These are phyloP conservation scores for Procavia capensis DNA, from an alignment of 2,113 vertebrate genomes.

Conservation along the genomic window DNA sequence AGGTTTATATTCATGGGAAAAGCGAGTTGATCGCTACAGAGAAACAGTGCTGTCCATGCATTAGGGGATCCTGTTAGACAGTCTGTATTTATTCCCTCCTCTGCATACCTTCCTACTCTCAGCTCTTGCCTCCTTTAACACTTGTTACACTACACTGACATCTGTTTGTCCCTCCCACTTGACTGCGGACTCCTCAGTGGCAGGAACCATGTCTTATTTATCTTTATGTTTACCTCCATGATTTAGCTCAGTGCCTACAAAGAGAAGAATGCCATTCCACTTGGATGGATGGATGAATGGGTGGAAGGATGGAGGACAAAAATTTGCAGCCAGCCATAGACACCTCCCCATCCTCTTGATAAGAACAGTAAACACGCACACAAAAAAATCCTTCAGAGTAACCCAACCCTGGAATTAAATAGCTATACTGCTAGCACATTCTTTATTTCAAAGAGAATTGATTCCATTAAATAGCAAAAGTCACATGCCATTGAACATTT, in stretches of 20 bases:
- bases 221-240: not conserved
- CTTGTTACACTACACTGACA: not conserved
- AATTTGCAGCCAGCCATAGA: not conserved
- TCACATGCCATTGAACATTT: not conserved
- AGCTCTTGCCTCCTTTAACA: not conserved
- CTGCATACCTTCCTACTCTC: not conserved
- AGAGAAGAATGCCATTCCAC: not conserved
- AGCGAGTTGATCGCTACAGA: not conserved
- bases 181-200: no score
- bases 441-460: not conserved
- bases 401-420: not conserved
- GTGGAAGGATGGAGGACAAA: not conserved
- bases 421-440: not conserved
- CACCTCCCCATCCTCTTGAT: not conserved
- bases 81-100: not conserved
- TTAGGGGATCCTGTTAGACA: not conserved
- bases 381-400: not conserved
- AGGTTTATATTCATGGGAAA: not conserved
- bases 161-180: not conserved
- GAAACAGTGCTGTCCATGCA: not conserved
- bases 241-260: conserved; percentile 7
- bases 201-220: no score
- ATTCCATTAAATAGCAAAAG: not conserved
- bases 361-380: not conserved
- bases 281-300: not conserved